Evolutionary conservation across 2,113 vertebrate genomes (phyloP).

Genomic region (Prinia subflava): DNA sequence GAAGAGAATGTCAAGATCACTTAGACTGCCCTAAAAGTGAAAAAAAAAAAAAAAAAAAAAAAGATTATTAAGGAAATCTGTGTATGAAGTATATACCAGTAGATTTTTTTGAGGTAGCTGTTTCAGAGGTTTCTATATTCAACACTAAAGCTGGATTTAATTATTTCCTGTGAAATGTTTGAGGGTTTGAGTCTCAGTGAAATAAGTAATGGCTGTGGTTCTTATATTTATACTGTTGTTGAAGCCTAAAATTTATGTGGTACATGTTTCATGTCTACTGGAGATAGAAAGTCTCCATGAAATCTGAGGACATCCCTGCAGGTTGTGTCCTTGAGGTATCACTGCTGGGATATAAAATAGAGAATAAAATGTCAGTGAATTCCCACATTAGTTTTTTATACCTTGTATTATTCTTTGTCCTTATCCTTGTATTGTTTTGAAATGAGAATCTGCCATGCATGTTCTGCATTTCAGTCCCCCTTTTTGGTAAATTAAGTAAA

Average conservation of each 20-base stretch:
- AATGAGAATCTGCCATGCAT: neutral
- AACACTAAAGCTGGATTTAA: neutral
- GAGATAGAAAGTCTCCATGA: neutral
- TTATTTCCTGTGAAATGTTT: neutral
- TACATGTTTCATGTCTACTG: neutral
- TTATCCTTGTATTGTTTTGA: neutral
- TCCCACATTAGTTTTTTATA: neutral
- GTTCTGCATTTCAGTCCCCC: neutral
- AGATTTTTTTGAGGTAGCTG: neutral
- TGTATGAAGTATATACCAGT: neutral
- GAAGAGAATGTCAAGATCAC: neutral
- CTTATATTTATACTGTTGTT: neutral
- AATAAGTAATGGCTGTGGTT: neutral
- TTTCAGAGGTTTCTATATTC: neutral
- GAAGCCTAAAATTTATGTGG: neutral
- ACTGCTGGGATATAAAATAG: neutral
- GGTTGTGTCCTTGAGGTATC: neutral
- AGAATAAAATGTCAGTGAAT: neutral
- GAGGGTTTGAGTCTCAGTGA: neutral
- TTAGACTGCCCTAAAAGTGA: neutral
- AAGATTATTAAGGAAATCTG: neutral
- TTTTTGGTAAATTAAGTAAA: neutral
- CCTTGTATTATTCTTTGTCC: neutral
- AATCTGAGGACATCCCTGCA: neutral
- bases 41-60: neutral